These are phyloP conservation scores for Scaptomyza tumidula DNA, from an alignment of 2,888 invertebrate genomes.

Conservation along the genomic window DNA sequence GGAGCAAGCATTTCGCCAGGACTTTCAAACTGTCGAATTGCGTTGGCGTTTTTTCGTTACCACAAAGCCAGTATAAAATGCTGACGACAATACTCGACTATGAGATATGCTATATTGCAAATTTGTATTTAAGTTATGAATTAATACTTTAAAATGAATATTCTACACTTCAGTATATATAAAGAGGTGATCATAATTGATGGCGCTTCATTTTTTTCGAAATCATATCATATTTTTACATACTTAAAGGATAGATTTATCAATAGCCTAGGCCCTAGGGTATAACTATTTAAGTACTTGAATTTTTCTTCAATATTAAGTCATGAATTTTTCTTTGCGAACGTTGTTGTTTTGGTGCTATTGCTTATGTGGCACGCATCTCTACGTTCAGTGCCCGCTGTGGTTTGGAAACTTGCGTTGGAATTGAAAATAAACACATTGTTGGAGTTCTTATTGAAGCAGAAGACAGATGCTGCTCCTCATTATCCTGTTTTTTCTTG, in stretches of 20 bases:
- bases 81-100: constrained; percentile 16
- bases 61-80: constrained; percentile 8
- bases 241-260: no score
- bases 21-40: constrained; percentile 33
- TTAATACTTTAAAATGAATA: no score
- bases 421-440: constrained; percentile 59
- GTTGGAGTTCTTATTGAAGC: constrained; percentile 11
- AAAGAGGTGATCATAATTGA: no score
- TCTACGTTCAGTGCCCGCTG: constrained; percentile 34
- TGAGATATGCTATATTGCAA: not conserved
- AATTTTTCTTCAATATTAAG: constrained; percentile 10
- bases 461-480: not conserved
- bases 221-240: no score
- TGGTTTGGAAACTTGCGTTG: constrained; percentile 47
- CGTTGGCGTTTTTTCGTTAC: not conserved
- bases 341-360: constrained; percentile 9
- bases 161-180: no score
- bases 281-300: constrained; percentile 9
- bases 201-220: no score
- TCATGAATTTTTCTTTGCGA: constrained; percentile 19
- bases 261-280: not conserved
- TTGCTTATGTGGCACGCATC: constrained; percentile 49
- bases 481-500: not conserved
- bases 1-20: constrained; percentile 41
- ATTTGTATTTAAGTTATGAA: no score